Percentiles rank a stretch among this genome's conserved stretches.
phyloP scores from a whole-genome alignment of 2,797 vertebrate genomes.

The Psittacula echo region DNA sequence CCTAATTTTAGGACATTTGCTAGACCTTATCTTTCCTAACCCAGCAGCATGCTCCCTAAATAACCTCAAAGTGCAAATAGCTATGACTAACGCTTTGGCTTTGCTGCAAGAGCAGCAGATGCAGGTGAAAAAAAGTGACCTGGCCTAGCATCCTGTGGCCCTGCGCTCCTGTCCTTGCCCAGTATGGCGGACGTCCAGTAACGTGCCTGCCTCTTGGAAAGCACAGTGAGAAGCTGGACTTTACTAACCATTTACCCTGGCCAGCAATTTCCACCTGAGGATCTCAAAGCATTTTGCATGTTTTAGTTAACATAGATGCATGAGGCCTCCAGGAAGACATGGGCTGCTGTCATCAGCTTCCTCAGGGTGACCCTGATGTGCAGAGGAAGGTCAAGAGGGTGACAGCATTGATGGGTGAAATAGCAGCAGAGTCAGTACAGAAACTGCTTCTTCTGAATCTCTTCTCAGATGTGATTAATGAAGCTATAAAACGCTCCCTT shows the following conservation, averaged over 20 bases:
- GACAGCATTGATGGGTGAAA: background rate
- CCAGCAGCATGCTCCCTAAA: background rate
- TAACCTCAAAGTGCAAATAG: background rate
- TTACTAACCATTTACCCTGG: background rate
- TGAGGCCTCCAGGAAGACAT: background rate
- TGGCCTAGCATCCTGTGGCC: background rate
- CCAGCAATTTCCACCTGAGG: background rate
- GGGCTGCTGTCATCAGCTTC: background rate
- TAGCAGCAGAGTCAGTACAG: background rate
- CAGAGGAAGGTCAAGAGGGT: background rate
- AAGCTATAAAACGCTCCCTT: background rate
- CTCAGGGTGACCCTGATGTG: background rate
- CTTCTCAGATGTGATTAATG: background rate
- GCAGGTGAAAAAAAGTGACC: background rate
- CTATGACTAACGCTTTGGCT: conserved; percentile 3
- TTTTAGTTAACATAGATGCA: background rate
- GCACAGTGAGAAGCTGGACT: rapidly evolving
- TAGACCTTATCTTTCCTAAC: conserved; percentile 12
- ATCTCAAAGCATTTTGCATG: background rate
- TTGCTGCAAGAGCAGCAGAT: background rate
- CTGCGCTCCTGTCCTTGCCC: background rate
- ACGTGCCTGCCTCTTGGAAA: background rate
- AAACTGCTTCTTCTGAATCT: background rate
- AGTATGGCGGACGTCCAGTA: background rate
- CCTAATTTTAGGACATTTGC: conserved; percentile 30